phyloP scores from a whole-genome alignment of 1,140 invertebrate species.

The Apis florea region DNA sequence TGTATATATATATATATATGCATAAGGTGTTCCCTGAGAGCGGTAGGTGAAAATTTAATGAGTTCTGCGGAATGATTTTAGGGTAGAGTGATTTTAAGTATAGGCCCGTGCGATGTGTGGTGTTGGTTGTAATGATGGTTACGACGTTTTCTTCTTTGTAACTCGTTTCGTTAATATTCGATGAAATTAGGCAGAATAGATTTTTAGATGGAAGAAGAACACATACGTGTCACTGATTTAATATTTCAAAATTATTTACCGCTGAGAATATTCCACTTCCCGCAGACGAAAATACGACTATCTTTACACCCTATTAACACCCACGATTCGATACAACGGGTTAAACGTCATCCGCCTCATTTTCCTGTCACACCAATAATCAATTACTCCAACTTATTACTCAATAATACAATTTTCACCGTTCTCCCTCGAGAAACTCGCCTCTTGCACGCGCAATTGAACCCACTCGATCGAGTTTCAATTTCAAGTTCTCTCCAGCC shows the following conservation, averaged over 20 bases:
- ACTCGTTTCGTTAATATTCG: not conserved
- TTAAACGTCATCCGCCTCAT: not conserved
- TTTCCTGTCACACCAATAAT: not conserved
- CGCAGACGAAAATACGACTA: too few relatives aligned
- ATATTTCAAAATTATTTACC: too few relatives aligned
- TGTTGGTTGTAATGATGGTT: not conserved
- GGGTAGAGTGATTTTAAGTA: not conserved
- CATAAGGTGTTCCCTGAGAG: not conserved
- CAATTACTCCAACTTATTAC: not conserved
- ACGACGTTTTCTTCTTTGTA: not conserved
- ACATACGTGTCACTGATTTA: too few relatives aligned
- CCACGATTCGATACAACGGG: not conserved
- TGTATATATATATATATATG: too few relatives aligned
- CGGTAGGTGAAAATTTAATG: slow-evolving; percentile 7
- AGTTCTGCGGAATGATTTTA: too few relatives aligned
- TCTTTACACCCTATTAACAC: too few relatives aligned
- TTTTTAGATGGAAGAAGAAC: too few relatives aligned
- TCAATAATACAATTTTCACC: not conserved
- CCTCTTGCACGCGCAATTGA: slow-evolving; percentile 12
- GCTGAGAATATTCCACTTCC: too few relatives aligned
- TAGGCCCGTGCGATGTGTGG: too few relatives aligned
- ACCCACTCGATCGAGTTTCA: slow-evolving; percentile 3
- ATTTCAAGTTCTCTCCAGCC: slow-evolving; percentile 1
- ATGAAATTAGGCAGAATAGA: too few relatives aligned
- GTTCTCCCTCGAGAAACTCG: not conserved